Conservation (phyloP, 2,113 vertebrate species). For the Nesogale talazaci region DNA sequence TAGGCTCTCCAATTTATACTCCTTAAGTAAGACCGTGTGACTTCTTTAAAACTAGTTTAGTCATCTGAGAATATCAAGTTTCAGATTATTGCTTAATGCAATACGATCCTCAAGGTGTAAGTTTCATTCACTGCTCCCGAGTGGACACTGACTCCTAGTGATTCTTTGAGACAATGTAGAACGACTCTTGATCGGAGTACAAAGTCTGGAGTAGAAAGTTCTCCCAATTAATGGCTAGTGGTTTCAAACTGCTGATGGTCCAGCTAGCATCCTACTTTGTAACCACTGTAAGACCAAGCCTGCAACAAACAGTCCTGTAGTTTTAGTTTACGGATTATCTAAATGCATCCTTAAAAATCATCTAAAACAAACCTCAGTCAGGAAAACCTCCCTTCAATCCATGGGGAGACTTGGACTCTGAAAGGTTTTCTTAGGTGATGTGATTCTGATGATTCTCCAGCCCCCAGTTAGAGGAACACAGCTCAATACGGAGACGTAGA, state of each 20-base stretch:
- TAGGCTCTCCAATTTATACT: not conserved
- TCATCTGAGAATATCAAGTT: not conserved
- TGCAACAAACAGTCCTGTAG: not conserved
- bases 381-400: no score
- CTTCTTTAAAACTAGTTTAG: not conserved
- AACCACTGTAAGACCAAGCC: no score
- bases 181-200: no score
- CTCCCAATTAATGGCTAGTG: no score
- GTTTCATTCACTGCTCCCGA: no score
- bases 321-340: slow-evolving; percentile 40
- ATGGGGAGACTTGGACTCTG: not conserved
- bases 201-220: no score
- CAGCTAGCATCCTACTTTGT: no score
- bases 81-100: no score
- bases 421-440: not conserved
- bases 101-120: not conserved
- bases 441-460: not conserved
- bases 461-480: not conserved
- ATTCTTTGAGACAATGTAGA: no score
- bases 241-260: no score
- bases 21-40: not conserved
- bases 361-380: no score
- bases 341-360: not conserved
- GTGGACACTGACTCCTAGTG: no score
- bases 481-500: not conserved